A percentile compares a stretch with the other conserved stretches of the same genome.
phyloP scores from a whole-genome alignment of 2,888 invertebrate species.

The Nomada goodeniana region DNA sequence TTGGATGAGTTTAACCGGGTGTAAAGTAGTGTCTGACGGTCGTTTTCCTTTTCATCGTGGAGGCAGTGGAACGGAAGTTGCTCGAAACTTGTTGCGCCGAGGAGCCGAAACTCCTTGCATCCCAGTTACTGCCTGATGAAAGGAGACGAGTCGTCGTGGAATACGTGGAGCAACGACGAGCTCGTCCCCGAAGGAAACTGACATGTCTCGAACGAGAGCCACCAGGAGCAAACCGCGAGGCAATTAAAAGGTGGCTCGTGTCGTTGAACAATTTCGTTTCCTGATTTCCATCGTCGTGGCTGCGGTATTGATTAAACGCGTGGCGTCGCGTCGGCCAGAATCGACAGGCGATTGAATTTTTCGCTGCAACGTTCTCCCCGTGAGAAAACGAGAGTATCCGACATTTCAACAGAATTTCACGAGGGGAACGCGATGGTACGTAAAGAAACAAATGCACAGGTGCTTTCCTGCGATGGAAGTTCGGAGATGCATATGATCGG shows the following conservation, averaged over 20 bases:
- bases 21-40: conserved; percentile 56
- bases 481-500: not conserved
- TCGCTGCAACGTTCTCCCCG: too few relatives aligned
- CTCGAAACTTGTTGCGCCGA: conserved; percentile 61
- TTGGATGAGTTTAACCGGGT: conserved; percentile 61
- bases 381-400: not conserved
- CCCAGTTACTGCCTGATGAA: conserved; percentile 19
- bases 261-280: conserved; percentile 41
- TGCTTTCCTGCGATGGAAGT: not conserved
- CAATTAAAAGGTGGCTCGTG: conserved; percentile 44
- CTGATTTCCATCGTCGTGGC: too few relatives aligned
- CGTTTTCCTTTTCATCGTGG: conserved; percentile 60
- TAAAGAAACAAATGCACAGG: not conserved
- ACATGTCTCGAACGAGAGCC: not conserved
- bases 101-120: conserved; percentile 5
- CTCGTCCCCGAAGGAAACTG: not conserved
- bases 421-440: not conserved
- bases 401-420: not conserved
- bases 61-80: conserved; percentile 52
- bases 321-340: not conserved
- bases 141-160: conserved; percentile 8
- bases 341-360: not conserved
- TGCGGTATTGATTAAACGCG: not conserved
- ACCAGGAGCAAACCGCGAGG: not conserved
- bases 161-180: not conserved